Evolutionary conservation across 2,797 vertebrate species (phyloP), one percentile per base, ranked within the genome.

Genomic region (Megaceryle alcyon): DNA sequence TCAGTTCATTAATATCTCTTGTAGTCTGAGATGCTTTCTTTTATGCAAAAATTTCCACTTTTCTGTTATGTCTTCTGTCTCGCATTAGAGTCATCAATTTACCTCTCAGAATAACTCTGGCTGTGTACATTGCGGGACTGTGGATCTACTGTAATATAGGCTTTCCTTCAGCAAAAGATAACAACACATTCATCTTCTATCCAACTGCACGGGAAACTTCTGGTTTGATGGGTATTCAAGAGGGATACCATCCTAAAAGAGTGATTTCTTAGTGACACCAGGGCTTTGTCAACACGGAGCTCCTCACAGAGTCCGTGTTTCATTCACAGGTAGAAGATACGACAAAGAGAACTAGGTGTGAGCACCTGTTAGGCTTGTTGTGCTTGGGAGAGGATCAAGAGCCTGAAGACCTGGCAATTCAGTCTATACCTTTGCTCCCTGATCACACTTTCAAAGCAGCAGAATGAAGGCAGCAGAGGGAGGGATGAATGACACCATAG

Each of bases 1-100:
- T 93, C 94, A 97, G 94, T 70, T 96, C 96, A 95, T 96, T 97
- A 95, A 92, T 97, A 96, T 89, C 92, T 90, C 85, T 90, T 95
- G 90, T 77, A 88, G 76, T 57, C 82, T 94, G 80, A 87, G 82
- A 84, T 93, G 95, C 91, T 97, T 98, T 97, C 88, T 95, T 95
- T 92, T 61, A 82, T 92, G 89, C 80, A 91, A 97, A 97, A 96
- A 95, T 95, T 97, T 96, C 95, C 94, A 96, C 78, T 96, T 96
- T 92, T 79, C 90, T 93, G 39, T 92, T 94, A 94, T 86, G 77
- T 95, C 94, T 96, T 84, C 93, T 94, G 87, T 88, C 84, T 96
- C 73, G 41, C 81, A 85, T 92, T 92, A 90, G 82, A 93, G 37
- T 92, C 92, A 89, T 29, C 82, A 69, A 85, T 86, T 56, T 81